A percentile compares a stretch with the other conserved stretches of the same genome.
These are phyloP conservation scores for Ancistrus triradiatus DNA, from an alignment of 2,113 vertebrate genomes.

Conservation along the genomic window DNA sequence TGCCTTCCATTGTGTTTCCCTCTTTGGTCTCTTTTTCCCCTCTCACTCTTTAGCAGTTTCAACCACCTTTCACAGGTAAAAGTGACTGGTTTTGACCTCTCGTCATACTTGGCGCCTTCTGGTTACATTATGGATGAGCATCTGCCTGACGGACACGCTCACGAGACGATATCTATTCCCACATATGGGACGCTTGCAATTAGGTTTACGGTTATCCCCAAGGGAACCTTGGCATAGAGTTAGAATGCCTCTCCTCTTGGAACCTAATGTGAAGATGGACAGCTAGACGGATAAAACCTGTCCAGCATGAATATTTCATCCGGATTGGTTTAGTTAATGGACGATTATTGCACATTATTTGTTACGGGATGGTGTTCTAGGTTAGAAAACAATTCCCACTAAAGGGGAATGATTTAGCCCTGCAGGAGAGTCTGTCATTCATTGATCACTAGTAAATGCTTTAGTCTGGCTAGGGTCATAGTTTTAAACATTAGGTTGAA, in stretches of 20 bases:
- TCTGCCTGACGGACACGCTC: not conserved
- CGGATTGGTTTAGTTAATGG: slow-evolving; percentile 26
- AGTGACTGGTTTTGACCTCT: not conserved
- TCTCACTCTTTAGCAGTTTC: not conserved
- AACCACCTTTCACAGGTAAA: no score
- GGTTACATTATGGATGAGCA: slow-evolving; percentile 5
- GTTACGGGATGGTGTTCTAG: slow-evolving; percentile 3
- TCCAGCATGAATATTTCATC: slow-evolving; percentile 36
- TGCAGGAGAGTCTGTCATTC: no score
- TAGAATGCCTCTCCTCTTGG: not conserved
- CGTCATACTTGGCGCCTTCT: not conserved
- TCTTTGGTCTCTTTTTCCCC: slow-evolving; percentile 5
- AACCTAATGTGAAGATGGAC: not conserved
- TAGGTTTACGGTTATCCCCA: not conserved
- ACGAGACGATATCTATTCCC: not conserved
- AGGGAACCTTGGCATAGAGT: not conserved
- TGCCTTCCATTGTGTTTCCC: slow-evolving; percentile 1
- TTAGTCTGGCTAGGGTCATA: no score
- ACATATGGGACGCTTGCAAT: not conserved
- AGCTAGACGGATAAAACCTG: not conserved
- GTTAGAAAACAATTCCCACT: no score
- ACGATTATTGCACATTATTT: slow-evolving; percentile 2
- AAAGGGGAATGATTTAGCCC: no score
- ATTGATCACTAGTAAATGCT: no score
- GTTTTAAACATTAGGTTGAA: no score